Evolutionary conservation across 2,888 invertebrate species (phyloP).

Genomic region (Netelia melanura): DNA sequence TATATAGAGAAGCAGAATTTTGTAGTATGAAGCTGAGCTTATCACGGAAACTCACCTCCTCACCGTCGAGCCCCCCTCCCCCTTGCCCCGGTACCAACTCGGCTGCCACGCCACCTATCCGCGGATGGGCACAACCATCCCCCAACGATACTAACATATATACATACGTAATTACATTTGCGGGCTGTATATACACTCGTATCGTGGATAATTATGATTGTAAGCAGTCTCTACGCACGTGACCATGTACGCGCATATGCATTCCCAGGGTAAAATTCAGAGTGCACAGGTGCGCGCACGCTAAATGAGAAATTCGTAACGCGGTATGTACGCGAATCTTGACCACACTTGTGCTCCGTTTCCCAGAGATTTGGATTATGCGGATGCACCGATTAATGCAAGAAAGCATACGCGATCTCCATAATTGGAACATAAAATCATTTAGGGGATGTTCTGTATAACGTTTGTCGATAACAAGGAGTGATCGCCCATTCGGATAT

Average conservation of each 20-base stretch:
- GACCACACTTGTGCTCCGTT: neutral
- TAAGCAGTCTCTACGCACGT: slow-evolving; percentile 53
- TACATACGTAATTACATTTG: slow-evolving; percentile 60
- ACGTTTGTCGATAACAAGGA: too few species aligned
- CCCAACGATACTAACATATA: neutral
- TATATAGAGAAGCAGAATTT: slow-evolving; percentile 42
- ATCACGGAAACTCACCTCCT: slow-evolving; percentile 58
- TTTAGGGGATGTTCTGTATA: too few species aligned
- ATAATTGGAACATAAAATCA: too few species aligned
- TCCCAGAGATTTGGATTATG: too few species aligned
- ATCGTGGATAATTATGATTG: slow-evolving; percentile 60
- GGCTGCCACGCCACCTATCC: neutral
- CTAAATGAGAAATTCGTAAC: slow-evolving; percentile 33
- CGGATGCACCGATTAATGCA: too few species aligned
- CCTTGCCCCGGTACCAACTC: neutral
- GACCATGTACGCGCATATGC: slow-evolving; percentile 26
- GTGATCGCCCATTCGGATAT: too few species aligned
- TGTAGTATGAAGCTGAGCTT: slow-evolving; percentile 51
- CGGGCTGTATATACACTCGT: slow-evolving; percentile 37
- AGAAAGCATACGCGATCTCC: too few species aligned
- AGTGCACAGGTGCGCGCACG: slow-evolving; percentile 16
- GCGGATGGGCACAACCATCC: too few species aligned
- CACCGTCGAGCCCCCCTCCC: neutral
- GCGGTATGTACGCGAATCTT: neutral
- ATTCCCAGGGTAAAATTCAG: slow-evolving; percentile 24